Conservation (phyloP, 2,113 vertebrate species). For the Sisor rabdophorus region DNA sequence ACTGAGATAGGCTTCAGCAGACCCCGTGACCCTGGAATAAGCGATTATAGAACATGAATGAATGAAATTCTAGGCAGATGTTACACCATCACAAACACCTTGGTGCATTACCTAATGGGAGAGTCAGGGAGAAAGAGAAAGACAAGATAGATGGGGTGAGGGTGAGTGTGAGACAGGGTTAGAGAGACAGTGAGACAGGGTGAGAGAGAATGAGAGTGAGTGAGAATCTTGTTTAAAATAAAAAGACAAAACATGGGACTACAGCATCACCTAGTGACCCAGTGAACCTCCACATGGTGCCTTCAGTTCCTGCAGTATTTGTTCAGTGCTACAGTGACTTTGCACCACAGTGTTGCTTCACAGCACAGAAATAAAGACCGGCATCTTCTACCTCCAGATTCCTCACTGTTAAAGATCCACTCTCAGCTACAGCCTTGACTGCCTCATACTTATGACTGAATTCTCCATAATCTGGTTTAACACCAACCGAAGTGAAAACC, state of each 20-base stretch:
- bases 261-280: slow-evolving; percentile 9
- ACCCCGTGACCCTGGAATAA: too few species aligned
- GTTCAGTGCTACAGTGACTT: not conserved
- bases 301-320: slow-evolving; percentile 1
- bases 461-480: slow-evolving; percentile 10
- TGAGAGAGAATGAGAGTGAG: too few species aligned
- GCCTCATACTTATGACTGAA: slow-evolving; percentile 23
- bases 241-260: not conserved
- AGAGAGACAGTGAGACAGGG: too few species aligned
- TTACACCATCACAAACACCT: too few species aligned
- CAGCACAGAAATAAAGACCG: slow-evolving; percentile 41
- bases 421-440: slow-evolving; percentile 7
- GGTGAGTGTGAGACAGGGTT: too few species aligned
- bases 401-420: slow-evolving; percentile 34
- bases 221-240: too few species aligned
- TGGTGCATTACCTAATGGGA: too few species aligned
- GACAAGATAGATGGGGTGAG: too few species aligned
- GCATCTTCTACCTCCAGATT: slow-evolving; percentile 24
- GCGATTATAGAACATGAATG: too few species aligned
- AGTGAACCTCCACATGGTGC: not conserved
- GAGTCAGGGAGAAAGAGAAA: too few species aligned
- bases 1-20: too few species aligned
- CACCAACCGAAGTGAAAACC: slow-evolving; percentile 5
- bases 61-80: too few species aligned
- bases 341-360: slow-evolving; percentile 33